A percentile compares a stretch with the other conserved stretches of the same genome.
These are phyloP conservation scores for Noturus placidus DNA, from an alignment of 2,113 vertebrate species.

Conservation along the genomic window DNA sequence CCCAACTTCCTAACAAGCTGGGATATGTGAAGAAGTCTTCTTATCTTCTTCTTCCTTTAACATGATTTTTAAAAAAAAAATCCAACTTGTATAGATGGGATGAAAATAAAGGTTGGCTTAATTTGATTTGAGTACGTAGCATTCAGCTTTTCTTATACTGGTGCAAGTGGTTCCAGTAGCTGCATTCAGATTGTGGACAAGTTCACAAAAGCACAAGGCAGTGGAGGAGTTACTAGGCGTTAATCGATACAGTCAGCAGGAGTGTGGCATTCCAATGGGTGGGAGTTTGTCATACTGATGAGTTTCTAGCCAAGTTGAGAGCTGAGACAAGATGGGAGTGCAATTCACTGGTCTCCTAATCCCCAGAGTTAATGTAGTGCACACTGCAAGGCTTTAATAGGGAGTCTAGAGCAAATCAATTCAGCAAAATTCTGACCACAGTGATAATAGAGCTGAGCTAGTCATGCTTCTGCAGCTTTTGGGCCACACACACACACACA, in stretches of 20 bases:
- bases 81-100: not conserved
- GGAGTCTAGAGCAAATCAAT: conserved; percentile 32
- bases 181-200: conserved; percentile 15
- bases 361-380: conserved; percentile 33
- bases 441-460: conserved; percentile 47
- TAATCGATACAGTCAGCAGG: conserved; percentile 51
- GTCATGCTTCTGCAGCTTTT: not conserved
- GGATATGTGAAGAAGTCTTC: not conserved
- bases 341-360: conserved; percentile 33
- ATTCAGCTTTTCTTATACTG: not conserved
- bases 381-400: conserved; percentile 46
- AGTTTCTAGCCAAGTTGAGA: conserved; percentile 37
- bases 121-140: not conserved
- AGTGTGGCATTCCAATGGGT: conserved; percentile 9
- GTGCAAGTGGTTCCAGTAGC: not conserved
- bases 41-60: not conserved
- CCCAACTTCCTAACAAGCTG: not conserved
- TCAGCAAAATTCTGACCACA: conserved; percentile 6
- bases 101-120: not conserved
- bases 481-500: not conserved
- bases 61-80: not conserved
- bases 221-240: conserved; percentile 21
- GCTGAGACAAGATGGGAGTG: conserved; percentile 30
- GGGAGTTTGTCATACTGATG: conserved; percentile 40
- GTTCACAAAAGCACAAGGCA: not conserved